Evolutionary conservation across 2,888 invertebrate genomes (phyloP).

Genomic region (Stegana nigrithorax): DNA sequence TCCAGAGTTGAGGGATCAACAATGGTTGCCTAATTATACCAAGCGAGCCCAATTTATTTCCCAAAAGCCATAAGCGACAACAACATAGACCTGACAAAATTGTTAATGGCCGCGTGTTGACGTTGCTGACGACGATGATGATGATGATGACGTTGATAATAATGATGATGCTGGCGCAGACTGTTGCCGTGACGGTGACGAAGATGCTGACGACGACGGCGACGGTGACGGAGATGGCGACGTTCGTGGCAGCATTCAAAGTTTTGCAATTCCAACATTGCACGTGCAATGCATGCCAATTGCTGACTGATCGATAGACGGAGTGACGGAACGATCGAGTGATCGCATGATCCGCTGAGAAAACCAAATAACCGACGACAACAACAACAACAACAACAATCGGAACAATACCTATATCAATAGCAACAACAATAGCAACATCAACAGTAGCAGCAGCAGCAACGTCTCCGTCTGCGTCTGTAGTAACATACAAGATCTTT

Average conservation of each 20-base stretch:
- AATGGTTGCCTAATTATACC: slow-evolving; percentile 57
- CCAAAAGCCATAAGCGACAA: slow-evolving; percentile 44
- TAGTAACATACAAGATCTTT: no score
- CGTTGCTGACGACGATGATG: slow-evolving; percentile 13
- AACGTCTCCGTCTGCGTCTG: no score
- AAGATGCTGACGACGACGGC: slow-evolving; percentile 25
- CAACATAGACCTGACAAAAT: slow-evolving; percentile 29
- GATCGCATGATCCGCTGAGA: slow-evolving; percentile 24
- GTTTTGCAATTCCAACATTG: slow-evolving; percentile 63
- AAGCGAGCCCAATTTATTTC: slow-evolving; percentile 25
- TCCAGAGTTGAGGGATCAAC: slow-evolving; percentile 36
- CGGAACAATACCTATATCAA: no score
- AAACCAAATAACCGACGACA: slow-evolving; percentile 10
- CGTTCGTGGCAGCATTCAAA: slow-evolving; percentile 42
- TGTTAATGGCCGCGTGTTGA: slow-evolving; percentile 25
- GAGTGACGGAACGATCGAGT: slow-evolving; percentile 30
- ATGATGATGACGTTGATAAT: slow-evolving; percentile 17
- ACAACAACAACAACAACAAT: not conserved
- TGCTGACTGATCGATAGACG: no score
- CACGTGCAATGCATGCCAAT: slow-evolving; percentile 62
- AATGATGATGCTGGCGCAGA: slow-evolving; percentile 36
- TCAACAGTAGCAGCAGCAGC: slow-evolving; percentile 38
- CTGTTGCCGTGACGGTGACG: not conserved
- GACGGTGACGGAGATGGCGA: not conserved
- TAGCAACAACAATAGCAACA: slow-evolving; percentile 6